A percentile compares a stretch with the other conserved stretches of the same genome.
These are phyloP conservation scores for Tuberolachnus salignus DNA, from an alignment of 2,888 invertebrate genomes.

Conservation along the genomic window DNA sequence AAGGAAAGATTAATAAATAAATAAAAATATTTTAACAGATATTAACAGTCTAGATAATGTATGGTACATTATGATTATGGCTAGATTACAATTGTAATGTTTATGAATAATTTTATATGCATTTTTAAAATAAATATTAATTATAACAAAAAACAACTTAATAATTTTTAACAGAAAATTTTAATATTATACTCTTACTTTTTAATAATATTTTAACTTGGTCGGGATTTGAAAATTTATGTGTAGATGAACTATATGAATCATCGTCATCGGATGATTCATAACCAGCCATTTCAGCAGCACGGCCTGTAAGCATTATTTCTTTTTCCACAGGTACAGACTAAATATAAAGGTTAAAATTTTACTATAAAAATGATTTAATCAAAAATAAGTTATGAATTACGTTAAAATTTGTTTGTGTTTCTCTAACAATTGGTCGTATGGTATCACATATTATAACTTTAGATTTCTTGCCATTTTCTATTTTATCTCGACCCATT, in stretches of 20 bases:
- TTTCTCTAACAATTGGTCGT: slow-evolving; percentile 60
- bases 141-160: too few species aligned
- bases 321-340: slow-evolving; percentile 35
- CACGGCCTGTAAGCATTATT: slow-evolving; percentile 78
- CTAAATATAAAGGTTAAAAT: slow-evolving; percentile 4
- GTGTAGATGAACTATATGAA: slow-evolving; percentile 60
- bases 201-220: slow-evolving; percentile 80
- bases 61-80: too few species aligned
- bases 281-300: slow-evolving; percentile 79
- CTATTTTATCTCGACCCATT: slow-evolving; percentile 67
- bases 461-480: slow-evolving; percentile 70
- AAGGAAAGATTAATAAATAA: too few species aligned
- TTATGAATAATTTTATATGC: too few species aligned
- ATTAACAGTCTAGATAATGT: too few species aligned
- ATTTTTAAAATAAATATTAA: too few species aligned
- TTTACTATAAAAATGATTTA: not conserved
- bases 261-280: slow-evolving; percentile 71
- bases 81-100: too few species aligned
- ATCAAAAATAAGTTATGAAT: not conserved
- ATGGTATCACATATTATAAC: slow-evolving; percentile 72
- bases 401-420: slow-evolving; percentile 15
- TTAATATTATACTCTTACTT: slow-evolving; percentile 64
- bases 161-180: too few species aligned
- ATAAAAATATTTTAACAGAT: too few species aligned
- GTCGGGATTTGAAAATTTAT: slow-evolving; percentile 71